Base-by-base conservation (phyloP, 1,140 invertebrate genomes). In the Papilio polytes region DNA sequence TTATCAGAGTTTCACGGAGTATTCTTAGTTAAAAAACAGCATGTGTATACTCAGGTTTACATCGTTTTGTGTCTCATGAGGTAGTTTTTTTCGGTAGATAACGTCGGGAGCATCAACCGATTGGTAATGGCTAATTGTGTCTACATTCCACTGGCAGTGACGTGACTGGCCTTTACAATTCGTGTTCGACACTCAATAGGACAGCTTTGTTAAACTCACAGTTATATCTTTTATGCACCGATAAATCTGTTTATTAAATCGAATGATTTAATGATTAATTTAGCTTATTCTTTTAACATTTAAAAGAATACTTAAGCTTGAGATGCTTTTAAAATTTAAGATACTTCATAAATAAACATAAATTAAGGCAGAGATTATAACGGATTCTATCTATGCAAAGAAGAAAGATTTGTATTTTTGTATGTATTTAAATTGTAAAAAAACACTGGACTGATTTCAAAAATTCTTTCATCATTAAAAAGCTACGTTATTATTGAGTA, bases 111-210 rank as follows among this genome's bases (percentile, higher is more conserved):
- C 77, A 78, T 44, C 77, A 63, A 78, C 77, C 77, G 77, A 78
- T 78, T 78, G 77, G 77, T 78, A 78, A 78, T 78, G 77, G 77
- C 56, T 78, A 78, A 78, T 78, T 78, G 77, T 78, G 77, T 63
- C 77, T 46, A 78, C 77, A 78, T 78, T 78, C 77, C 76, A 59
- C 31, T 44, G 18, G 74, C 46, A 51, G 31, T 66, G 77, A 78
- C 77, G 77, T 78, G 77, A 78, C 56, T 66, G 41, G 41, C 77
- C 22, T 78, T 63, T 22, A 53, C 77, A 78, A 78, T 36, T 66
- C 36, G 59, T 76, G 46, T 51, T 48, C 74, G 12, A 48, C 41
- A 74, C 73, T 46, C 22, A 76, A 46, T 74, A 12, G 20, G 9
- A 74, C 31, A 48, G 74, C 46, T 76, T 76, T 48, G 15, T 76